Evolutionary conservation across 2,888 invertebrate species (phyloP).

Genomic region (Stictocephala bisonia): DNA sequence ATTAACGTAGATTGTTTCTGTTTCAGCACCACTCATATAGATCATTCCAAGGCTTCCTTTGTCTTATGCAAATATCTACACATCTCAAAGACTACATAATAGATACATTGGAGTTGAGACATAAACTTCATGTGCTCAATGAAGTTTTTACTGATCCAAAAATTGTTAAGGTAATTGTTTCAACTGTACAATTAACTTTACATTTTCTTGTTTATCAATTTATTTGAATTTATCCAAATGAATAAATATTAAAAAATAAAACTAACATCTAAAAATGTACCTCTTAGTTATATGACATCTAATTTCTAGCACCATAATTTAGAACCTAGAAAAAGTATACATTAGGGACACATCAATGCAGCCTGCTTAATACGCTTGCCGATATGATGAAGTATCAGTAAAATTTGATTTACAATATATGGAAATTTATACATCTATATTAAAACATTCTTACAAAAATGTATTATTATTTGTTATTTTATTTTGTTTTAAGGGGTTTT

Average conservation of each 20-base stretch:
- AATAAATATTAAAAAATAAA: not conserved
- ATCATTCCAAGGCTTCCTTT: conserved; percentile 93
- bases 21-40: conserved; percentile 88
- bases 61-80: conserved; percentile 95
- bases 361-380: too few relatives aligned
- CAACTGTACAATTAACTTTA: too few relatives aligned
- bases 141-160: conserved; percentile 89
- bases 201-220: not conserved
- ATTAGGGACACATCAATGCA: too few relatives aligned
- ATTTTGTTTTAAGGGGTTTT: too few relatives aligned
- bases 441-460: too few relatives aligned
- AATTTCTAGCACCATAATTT: too few relatives aligned
- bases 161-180: conserved; percentile 90
- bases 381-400: too few relatives aligned
- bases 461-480: too few relatives aligned
- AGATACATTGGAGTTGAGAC: conserved; percentile 87
- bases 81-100: conserved; percentile 84
- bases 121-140: conserved; percentile 85
- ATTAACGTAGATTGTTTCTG: conserved; percentile 31
- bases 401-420: too few relatives aligned
- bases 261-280: not conserved
- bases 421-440: too few relatives aligned
- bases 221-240: not conserved
- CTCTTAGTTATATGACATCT: too few relatives aligned
- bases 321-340: too few relatives aligned